Conservation (phyloP, 2,113 vertebrate genomes). For the Gymnocephalus cernua region DNA sequence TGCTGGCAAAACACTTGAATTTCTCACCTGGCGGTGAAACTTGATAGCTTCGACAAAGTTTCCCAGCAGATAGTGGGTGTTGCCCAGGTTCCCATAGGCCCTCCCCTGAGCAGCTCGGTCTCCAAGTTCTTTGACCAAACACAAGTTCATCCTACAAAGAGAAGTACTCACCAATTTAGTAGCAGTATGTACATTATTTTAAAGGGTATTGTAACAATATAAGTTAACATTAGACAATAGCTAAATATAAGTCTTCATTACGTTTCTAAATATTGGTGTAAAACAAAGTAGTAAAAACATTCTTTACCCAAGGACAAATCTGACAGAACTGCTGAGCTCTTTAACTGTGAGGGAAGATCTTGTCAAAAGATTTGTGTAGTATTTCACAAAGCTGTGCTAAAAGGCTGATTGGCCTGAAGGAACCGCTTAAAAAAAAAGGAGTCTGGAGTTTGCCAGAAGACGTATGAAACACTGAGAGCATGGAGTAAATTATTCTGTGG, state of each 20-base stretch:
- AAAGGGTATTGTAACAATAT: too few species aligned
- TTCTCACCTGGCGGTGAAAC: conserved; percentile 95
- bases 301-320: not conserved
- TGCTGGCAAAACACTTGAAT: not conserved
- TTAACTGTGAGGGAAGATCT: not conserved
- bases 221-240: not conserved
- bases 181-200: not conserved
- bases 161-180: not conserved
- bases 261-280: too few species aligned
- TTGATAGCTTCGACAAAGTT: conserved; percentile 93
- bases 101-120: conserved; percentile 96
- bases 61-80: conserved; percentile 96
- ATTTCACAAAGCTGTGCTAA: not conserved
- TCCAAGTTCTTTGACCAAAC: conserved; percentile 94
- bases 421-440: not conserved
- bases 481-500: not conserved
- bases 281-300: not conserved
- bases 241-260: not conserved
- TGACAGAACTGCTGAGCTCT: not conserved
- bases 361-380: not conserved
- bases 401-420: not conserved
- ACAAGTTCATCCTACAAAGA: conserved; percentile 91
- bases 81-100: conserved; percentile 96
- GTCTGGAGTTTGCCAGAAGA: conserved; percentile 4
- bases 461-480: not conserved